Evolutionary conservation across 2,797 vertebrate genomes (phyloP).

Genomic region (Menidia menidia): DNA sequence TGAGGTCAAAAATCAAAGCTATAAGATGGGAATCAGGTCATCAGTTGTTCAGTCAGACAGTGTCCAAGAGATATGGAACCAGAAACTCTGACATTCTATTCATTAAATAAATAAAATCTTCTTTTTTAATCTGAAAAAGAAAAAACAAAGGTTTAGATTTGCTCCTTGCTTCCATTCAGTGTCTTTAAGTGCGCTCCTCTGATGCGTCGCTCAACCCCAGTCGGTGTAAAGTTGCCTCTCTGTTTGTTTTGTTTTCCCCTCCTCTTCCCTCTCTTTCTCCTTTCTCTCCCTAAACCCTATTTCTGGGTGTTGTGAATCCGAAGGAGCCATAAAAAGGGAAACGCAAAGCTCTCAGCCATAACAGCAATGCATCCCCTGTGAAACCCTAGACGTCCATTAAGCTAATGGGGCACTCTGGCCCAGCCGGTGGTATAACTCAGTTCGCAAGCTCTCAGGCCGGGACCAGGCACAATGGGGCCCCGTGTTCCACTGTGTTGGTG

Average conservation of each 20-base stretch:
- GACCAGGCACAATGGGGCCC: slow-evolving; percentile 57
- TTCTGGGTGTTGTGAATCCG: slow-evolving; percentile 80
- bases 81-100: slow-evolving; percentile 18
- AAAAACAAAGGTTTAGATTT: background rate
- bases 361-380: slow-evolving; percentile 82
- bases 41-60: slow-evolving; percentile 56
- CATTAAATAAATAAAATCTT: background rate
- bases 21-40: slow-evolving; percentile 63
- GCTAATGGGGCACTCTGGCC: slow-evolving; percentile 84
- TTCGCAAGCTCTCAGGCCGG: slow-evolving; percentile 50
- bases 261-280: slow-evolving; percentile 36
- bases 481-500: slow-evolving; percentile 76
- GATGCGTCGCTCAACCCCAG: slow-evolving; percentile 24
- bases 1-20: slow-evolving; percentile 75
- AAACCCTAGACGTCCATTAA: slow-evolving; percentile 87
- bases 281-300: slow-evolving; percentile 57
- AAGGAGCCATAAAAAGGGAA: slow-evolving; percentile 83
- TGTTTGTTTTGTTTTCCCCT: slow-evolving; percentile 73
- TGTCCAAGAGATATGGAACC: slow-evolving; percentile 55
- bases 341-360: slow-evolving; percentile 83
- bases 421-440: slow-evolving; percentile 75
- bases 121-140: background rate
- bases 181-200: slow-evolving; percentile 19
- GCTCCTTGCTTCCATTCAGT: background rate
- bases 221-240: slow-evolving; percentile 65